Conservation (phyloP, 2,797 vertebrate species). For the Falco peregrinus region DNA sequence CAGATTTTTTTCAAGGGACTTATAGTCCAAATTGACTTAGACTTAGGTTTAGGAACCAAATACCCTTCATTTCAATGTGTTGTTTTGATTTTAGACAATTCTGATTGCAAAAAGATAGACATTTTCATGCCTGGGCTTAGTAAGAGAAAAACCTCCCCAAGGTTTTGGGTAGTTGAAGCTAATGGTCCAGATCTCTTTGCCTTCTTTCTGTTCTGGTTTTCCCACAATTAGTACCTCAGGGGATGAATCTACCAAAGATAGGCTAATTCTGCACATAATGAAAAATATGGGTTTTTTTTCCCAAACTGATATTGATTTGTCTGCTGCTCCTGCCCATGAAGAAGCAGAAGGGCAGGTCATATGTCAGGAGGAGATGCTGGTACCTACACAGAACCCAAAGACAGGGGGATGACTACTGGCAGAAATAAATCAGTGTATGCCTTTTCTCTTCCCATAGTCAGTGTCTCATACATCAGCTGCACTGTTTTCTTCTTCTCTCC, state of each 20-base stretch:
- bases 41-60: neutral
- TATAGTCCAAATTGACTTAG: neutral
- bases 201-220: neutral
- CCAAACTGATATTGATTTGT: neutral
- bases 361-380: neutral
- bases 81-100: neutral
- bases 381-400: neutral
- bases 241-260: neutral
- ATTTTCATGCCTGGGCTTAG: neutral
- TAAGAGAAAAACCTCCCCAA: neutral
- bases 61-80: neutral
- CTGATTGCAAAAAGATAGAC: neutral
- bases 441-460: neutral
- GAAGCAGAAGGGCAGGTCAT: neutral
- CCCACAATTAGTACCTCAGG: neutral
- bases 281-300: neutral
- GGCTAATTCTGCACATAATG: neutral
- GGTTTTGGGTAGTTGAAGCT: neutral
- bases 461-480: neutral
- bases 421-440: neutral
- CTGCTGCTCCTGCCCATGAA: neutral
- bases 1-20: neutral
- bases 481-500: neutral
- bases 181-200: neutral
- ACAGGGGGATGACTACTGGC: neutral